A percentile compares a stretch with the other conserved stretches of the same genome.
Conservation (phyloP, 2,888 invertebrate genomes). For the Lordiphosa fenestrarum region DNA sequence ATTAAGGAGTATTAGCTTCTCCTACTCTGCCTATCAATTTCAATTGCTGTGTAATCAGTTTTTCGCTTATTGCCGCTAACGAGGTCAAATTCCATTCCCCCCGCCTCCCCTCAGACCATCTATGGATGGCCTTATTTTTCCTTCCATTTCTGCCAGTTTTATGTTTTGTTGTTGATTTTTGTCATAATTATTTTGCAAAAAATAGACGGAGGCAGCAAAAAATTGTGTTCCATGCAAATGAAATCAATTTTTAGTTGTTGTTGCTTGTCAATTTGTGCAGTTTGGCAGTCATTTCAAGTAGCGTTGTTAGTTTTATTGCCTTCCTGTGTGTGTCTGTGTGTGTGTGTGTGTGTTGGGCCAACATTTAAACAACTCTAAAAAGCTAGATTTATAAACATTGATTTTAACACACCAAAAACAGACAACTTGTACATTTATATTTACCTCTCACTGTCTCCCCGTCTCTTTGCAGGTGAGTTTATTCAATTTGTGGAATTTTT, state of each 20-base stretch:
- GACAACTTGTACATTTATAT: conserved; percentile 21
- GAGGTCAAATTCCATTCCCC: background rate
- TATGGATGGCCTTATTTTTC: conserved; percentile 2
- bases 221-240: conserved; percentile 31
- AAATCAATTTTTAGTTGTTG: conserved; percentile 42
- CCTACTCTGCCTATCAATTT: conserved; percentile 33
- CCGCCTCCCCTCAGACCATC: background rate
- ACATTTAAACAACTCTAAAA: conserved; percentile 15
- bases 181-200: conserved; percentile 19
- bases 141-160: conserved; percentile 2
- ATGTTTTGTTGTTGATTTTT: conserved; percentile 24
- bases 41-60: conserved; percentile 45
- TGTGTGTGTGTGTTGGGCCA: conserved; percentile 5
- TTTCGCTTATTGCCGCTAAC: conserved; percentile 41
- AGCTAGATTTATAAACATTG: conserved; percentile 25
- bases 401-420: conserved; percentile 27
- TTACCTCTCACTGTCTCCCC: conserved; percentile 3
- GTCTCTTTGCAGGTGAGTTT: conserved; percentile 47
- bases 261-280: conserved; percentile 38
- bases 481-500: background rate
- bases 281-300: conserved; percentile 31
- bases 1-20: background rate
- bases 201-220: conserved; percentile 5
- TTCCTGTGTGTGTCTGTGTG: background rate
- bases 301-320: conserved; percentile 19